Percentiles rank a stretch among this genome's conserved stretches.
These are phyloP conservation scores for Xerus inauris DNA, from an alignment of 2,113 vertebrate genomes.

Conservation along the genomic window DNA sequence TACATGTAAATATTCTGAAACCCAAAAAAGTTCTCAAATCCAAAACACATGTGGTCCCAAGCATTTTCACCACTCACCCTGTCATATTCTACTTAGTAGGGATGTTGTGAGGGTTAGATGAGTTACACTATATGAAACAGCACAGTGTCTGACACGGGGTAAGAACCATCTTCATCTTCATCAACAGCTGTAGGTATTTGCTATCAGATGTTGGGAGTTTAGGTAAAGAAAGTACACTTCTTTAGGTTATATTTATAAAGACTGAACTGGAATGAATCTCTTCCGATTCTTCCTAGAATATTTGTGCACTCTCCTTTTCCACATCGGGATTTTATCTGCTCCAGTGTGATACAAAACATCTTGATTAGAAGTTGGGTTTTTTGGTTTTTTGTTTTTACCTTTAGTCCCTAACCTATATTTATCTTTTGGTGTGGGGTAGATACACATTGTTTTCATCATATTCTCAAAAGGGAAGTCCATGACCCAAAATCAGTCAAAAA, in stretches of 20 bases:
- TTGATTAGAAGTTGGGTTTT: neutral
- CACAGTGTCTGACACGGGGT: neutral
- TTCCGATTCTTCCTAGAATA: neutral
- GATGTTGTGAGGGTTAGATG: neutral
- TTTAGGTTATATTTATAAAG: neutral
- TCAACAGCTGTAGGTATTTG: neutral
- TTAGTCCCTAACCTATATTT: conserved; percentile 48
- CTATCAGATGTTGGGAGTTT: neutral
- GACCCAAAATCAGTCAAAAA: conserved; percentile 20
- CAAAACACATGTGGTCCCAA: neutral
- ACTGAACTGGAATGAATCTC: neutral
- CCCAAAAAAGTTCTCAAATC: neutral
- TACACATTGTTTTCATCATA: conserved; percentile 24
- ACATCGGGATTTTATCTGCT: neutral
- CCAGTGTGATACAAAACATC: neutral
- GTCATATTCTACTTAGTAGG: neutral
- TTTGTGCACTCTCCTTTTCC: neutral
- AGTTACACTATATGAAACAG: neutral
- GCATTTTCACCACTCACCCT: neutral
- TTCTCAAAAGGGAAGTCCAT: conserved; percentile 47
- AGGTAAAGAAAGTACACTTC: neutral
- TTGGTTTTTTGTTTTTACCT: neutral
- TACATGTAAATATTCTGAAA: neutral
- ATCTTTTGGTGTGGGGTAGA: conserved; percentile 3
- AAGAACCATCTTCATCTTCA: neutral